Percentiles rank a stretch among this genome's conserved stretches.
phyloP scores from a whole-genome alignment of 1,140 invertebrate genomes.

The Acromyrmex echinatior region DNA sequence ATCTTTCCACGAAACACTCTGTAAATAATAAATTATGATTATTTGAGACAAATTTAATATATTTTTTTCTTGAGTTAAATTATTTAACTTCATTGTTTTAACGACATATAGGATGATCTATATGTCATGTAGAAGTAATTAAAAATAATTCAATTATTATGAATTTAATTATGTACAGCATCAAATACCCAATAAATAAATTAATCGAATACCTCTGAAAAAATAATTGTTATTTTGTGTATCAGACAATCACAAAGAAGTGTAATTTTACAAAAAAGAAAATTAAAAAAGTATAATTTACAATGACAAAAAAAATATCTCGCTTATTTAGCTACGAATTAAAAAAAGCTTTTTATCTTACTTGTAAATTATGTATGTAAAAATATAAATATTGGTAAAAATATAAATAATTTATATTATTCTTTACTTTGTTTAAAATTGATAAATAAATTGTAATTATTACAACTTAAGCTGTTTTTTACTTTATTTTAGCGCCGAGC shows the following conservation, averaged over 20 bases:
- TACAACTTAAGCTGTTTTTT: conserved; percentile 62
- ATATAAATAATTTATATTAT: neutral
- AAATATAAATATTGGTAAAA: neutral
- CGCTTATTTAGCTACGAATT: neutral
- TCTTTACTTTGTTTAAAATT: neutral
- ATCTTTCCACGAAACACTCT: too few relatives aligned
- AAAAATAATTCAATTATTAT: too few relatives aligned
- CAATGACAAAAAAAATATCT: neutral
- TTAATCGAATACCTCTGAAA: conserved; percentile 53
- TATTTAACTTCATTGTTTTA: too few relatives aligned
- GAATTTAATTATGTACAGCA: too few relatives aligned
- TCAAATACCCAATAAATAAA: neutral
- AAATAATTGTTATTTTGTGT: conserved; percentile 77
- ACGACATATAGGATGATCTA: too few relatives aligned
- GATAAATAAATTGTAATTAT: conserved; percentile 57
- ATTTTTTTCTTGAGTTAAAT: too few relatives aligned
- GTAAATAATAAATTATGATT: too few relatives aligned
- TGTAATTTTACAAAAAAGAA: neutral
- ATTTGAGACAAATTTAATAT: too few relatives aligned
- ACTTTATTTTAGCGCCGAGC: conserved; percentile 42
- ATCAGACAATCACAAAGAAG: neutral
- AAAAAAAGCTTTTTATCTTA: neutral
- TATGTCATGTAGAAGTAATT: too few relatives aligned
- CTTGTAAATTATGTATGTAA: neutral
- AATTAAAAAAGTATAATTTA: neutral